phyloP scores from a whole-genome alignment of 2,113 vertebrate genomes.

The Elachura formosa region DNA sequence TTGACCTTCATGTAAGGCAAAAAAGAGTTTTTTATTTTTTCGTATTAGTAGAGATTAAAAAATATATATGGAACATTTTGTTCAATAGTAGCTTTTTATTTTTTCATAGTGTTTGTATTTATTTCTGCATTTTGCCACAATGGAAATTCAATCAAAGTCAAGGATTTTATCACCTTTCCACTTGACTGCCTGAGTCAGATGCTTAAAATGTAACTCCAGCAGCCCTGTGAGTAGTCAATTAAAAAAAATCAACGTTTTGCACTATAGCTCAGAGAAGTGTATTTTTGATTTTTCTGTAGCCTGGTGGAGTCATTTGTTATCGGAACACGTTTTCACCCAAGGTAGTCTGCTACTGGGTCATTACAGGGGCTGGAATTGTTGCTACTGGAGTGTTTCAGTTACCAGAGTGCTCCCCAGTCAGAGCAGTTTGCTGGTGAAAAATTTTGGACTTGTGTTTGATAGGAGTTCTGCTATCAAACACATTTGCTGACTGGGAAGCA shows the following conservation, averaged over 20 bases:
- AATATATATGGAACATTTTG: not conserved
- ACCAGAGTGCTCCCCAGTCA: not conserved
- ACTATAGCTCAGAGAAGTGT: not conserved
- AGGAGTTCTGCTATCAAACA: not conserved
- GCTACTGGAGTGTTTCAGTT: not conserved
- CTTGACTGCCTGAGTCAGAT: slow-evolving; percentile 34
- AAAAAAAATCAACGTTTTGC: slow-evolving; percentile 33
- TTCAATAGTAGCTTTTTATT: not conserved
- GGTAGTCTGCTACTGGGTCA: not conserved
- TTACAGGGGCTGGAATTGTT: not conserved
- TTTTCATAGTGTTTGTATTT: not conserved
- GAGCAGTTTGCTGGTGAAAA: not conserved
- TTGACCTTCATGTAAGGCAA: slow-evolving; percentile 15
- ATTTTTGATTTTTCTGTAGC: not conserved
- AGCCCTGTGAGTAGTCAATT: not conserved
- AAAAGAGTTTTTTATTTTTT: not conserved
- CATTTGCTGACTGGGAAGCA: not conserved
- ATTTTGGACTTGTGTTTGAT: not conserved
- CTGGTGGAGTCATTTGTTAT: not conserved
- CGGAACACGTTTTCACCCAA: not conserved
- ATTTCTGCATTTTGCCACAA: not conserved
- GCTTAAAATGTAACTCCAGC: slow-evolving; percentile 39
- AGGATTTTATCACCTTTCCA: slow-evolving; percentile 18
- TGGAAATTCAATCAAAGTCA: slow-evolving; percentile 24
- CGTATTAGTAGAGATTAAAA: not conserved